A percentile compares a stretch with the other conserved stretches of the same genome.
phyloP scores from a whole-genome alignment of 2,888 invertebrate species.

The Cyclophora punctaria region DNA sequence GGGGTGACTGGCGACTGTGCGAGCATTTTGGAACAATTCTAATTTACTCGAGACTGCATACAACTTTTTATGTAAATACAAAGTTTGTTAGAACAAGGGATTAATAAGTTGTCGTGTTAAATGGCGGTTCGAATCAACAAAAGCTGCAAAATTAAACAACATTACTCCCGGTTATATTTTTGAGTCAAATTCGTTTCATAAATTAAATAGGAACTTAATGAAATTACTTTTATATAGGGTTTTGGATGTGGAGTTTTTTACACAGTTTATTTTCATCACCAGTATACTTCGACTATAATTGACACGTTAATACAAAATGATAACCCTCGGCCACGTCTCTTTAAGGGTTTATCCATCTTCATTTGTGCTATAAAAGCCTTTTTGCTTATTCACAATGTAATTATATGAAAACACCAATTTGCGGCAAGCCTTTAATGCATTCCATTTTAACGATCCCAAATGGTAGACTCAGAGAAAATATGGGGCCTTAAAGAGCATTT shows the following conservation, averaged over 20 bases:
- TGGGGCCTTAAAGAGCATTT: slow-evolving; percentile 63
- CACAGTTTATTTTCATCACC: too few relatives aligned
- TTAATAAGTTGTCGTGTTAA: slow-evolving; percentile 16
- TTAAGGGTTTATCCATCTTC: slow-evolving; percentile 13
- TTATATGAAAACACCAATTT: slow-evolving; percentile 61
- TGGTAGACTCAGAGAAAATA: slow-evolving; percentile 57
- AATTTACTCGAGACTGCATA: slow-evolving; percentile 32
- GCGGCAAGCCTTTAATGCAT: slow-evolving; percentile 57
- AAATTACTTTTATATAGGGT: too few relatives aligned
- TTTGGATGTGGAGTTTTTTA: too few relatives aligned
- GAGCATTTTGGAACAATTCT: slow-evolving; percentile 24
- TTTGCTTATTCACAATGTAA: slow-evolving; percentile 52
- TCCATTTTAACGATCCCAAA: slow-evolving; percentile 60
- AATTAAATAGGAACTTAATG: too few relatives aligned
- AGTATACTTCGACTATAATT: slow-evolving; percentile 1
- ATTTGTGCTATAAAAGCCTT: slow-evolving; percentile 35
- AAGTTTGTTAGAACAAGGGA: slow-evolving; percentile 17
- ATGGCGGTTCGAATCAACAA: slow-evolving; percentile 11
- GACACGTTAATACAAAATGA: slow-evolving; percentile 7
- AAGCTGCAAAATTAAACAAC: neutral
- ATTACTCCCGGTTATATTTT: neutral
- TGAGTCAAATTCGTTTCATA: too few relatives aligned
- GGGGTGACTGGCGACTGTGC: slow-evolving; percentile 28
- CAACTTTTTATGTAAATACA: slow-evolving; percentile 39
- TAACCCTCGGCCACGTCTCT: neutral